Base-by-base conservation (phyloP, 2,797 vertebrate species). In the Syndactyla subalaris region DNA sequence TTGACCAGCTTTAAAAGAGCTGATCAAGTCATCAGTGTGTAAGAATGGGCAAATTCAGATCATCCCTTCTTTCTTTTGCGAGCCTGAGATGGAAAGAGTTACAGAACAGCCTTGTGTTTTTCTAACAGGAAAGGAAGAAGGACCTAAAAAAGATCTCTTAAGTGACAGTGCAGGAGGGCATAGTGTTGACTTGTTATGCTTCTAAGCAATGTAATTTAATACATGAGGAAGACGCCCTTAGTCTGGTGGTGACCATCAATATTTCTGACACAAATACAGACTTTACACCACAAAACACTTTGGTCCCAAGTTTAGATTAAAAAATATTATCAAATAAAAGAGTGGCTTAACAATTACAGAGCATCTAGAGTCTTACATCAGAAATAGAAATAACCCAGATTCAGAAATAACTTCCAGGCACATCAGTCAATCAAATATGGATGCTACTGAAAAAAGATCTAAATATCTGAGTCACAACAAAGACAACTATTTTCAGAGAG, bases 391-490 rank as follows among this genome's bases (percentile, higher is more conserved):
- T 94, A 97, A 95, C 93, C 81, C 81, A 90, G 88, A 95, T 97
- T 97, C 92, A 96, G 94, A 97, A 98, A 98, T 98, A 97, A 78
- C 95, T 96, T 89, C 34, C 94, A 97, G 96, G 65, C 92, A 81
- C 88, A 92, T 97, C 96, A 93, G 95, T 97, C 97, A 97, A 97
- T 98, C 97, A 98, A 96, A 85, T 45, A 94, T 97, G 88, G 74
- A 55, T 82, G 78, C 71, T 94, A 85, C 95, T 94, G 89, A 95
- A 97, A 97, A 97, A 95, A 94, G 93, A 94, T 93, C 88, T 91
- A 93, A 96, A 92, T 96, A 89, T 95, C 95, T 97, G 92, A 97
- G 96, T 98, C 97, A 98, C 93, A 97, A 97, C 97, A 97, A 96
- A 97, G 97, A 95, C 3, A 1, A 71, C 95, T 98, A 97, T 98